Evolutionary conservation across 2,888 invertebrate species (phyloP).

Genomic region (Lasioglossum vierecki): DNA sequence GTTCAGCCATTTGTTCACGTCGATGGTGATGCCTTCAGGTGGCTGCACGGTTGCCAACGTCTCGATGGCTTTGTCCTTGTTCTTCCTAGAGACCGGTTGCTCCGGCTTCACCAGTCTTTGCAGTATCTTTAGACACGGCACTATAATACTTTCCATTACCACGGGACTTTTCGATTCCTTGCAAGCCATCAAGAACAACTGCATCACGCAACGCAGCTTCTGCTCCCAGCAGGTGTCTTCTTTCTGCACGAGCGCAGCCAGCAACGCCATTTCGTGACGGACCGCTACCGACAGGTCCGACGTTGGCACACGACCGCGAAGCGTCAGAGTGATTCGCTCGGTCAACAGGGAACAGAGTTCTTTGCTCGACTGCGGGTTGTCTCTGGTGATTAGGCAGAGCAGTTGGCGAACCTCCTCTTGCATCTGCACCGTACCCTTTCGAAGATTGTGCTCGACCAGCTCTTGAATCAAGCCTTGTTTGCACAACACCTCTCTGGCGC

Average conservation of each 20-base stretch:
- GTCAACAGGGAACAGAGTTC: conserved; percentile 93
- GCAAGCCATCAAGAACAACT: conserved; percentile 92
- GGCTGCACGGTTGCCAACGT: conserved; percentile 85
- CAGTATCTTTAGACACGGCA: conserved; percentile 97
- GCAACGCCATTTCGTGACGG: conserved; percentile 94
- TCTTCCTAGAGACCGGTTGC: conserved; percentile 85
- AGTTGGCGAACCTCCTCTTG: conserved; percentile 95
- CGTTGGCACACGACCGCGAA: conserved; percentile 91
- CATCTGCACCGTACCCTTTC: conserved; percentile 92
- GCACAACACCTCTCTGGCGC: conserved; percentile 91
- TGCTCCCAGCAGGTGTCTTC: conserved; percentile 98
- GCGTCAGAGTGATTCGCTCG: conserved; percentile 92
- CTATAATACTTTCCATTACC: conserved; percentile 95
- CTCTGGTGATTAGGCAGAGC: conserved; percentile 94
- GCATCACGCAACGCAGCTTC: conserved; percentile 94
- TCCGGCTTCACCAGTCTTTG: conserved; percentile 91
- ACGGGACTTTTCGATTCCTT: conserved; percentile 92
- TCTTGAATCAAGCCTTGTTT: conserved; percentile 95
- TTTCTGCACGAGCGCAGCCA: conserved; percentile 94
- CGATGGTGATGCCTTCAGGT: conserved; percentile 88
- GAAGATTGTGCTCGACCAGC: conserved; percentile 94
- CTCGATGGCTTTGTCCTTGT: conserved; percentile 84
- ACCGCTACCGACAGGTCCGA: conserved; percentile 91
- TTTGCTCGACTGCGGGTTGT: conserved; percentile 92
- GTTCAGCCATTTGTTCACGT: conserved; percentile 90